Evolutionary conservation across 2,113 vertebrate genomes (phyloP), one percentile per base, ranked within the genome.

Genomic region (Turdus rufiventris): DNA sequence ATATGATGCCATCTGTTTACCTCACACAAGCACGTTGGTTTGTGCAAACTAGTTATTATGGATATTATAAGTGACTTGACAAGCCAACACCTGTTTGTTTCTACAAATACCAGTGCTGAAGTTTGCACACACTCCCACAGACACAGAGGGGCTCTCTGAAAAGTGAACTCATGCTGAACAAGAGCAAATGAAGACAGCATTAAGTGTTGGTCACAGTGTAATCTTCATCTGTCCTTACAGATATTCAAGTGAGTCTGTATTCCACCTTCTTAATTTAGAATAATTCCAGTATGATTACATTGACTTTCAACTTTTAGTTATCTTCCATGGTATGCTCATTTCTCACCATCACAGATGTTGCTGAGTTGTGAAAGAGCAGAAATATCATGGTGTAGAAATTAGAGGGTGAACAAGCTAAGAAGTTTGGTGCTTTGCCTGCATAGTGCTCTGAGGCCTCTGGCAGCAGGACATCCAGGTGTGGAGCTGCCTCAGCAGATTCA

Each of bases 1-100:
- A 88, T 78, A 17, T 50, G 78, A 75, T 81, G 61, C 76, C 86
- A 93, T 89, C 89, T 94, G 87, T 93, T 79, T 89, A 94, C 61
- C 24, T 88, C 66, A 70, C 74, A 72, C 48, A 87, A 78, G n/a
- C 50, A 76, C 5, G 25, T 10, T 85, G 66, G 42, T 82, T 77
- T 68, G 54, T 72, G 66, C 31, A 82, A 60, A 79, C 8, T 79
- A 65, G 87, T 73, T 80, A 85, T 85, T 80, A 60, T 84, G 51
- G 65, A 21, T 73, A 38, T 72, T 87, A 15, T 65, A 87, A 91
- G 16, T 75, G 77, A 79, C 53, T 89, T 86, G 83, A 87, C 61
- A 85, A 65, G 71, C 11, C 92, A 92, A 79, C 71, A 87, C 57
- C 54, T 94, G 81, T 47, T 89, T 92, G 38, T 89, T 91, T 79